These are phyloP conservation scores for Psylliodes chrysocephalus DNA, from an alignment of 2,888 invertebrate genomes.

Conservation along the genomic window DNA sequence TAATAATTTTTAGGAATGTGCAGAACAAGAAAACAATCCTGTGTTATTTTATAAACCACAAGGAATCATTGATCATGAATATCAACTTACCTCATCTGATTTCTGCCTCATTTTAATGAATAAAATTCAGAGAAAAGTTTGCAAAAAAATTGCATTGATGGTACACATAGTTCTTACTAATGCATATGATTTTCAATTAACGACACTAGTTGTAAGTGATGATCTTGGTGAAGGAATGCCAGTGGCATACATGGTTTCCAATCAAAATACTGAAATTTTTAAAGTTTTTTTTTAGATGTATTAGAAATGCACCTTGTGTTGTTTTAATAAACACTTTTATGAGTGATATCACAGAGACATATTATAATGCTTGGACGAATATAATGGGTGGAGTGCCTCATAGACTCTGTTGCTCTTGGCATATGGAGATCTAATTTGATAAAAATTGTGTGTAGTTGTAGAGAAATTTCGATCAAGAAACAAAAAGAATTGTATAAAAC, in stretches of 20 bases:
- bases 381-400: conserved; percentile 22
- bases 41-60: background rate
- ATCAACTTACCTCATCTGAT: background rate
- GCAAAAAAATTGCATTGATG: conserved; percentile 9
- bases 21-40: background rate
- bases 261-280: background rate
- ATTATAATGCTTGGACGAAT: conserved; percentile 21
- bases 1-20: background rate
- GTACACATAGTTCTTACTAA: conserved; percentile 14
- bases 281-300: conserved; percentile 4
- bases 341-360: conserved; percentile 21
- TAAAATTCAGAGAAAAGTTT: background rate
- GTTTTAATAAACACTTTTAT: conserved; percentile 16
- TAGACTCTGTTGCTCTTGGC: conserved; percentile 24
- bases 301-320: background rate
- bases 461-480: background rate
- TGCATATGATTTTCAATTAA: conserved; percentile 14
- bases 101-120: conserved; percentile 15
- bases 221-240: conserved; percentile 14
- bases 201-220: conserved; percentile 1
- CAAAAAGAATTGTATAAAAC: conserved; percentile 1
- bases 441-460: conserved; percentile 3
- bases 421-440: conserved; percentile 8
- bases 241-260: conserved; percentile 7
- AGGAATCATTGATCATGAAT: background rate